Percentiles rank a stretch among this genome's conserved stretches.
These are phyloP conservation scores for Tympanuchus pallidicinctus DNA, from an alignment of 2,113 vertebrate genomes.

Conservation along the genomic window DNA sequence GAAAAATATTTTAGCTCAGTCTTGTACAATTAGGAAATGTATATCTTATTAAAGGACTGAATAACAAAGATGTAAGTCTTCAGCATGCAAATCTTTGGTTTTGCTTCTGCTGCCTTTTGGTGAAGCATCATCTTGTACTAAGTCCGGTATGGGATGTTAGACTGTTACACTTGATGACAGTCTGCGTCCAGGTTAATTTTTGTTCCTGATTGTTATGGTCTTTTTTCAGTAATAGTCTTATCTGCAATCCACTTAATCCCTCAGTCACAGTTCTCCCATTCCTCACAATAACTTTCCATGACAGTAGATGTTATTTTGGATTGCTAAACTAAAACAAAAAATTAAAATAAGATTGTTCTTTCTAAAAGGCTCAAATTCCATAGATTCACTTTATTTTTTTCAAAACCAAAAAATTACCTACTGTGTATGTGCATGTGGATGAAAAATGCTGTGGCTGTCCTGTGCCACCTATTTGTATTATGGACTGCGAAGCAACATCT, in stretches of 20 bases:
- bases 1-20: neutral
- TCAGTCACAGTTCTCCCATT: neutral
- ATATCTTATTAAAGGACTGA: neutral
- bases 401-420: neutral
- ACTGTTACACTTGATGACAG: neutral
- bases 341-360: neutral
- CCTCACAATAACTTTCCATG: neutral
- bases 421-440: neutral
- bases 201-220: neutral
- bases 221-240: neutral
- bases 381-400: neutral
- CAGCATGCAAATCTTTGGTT: neutral
- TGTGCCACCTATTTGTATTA: neutral
- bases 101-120: neutral
- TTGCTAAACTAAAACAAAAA: neutral
- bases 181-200: neutral
- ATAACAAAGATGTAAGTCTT: neutral
- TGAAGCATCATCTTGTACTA: neutral
- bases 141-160: neutral
- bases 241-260: neutral
- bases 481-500: neutral
- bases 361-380: neutral
- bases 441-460: neutral
- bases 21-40: neutral
- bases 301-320: neutral